Conservation (phyloP, 53 echinoderm and acorn worm genomes). For the Mesocentrotus franciscanus region DNA sequence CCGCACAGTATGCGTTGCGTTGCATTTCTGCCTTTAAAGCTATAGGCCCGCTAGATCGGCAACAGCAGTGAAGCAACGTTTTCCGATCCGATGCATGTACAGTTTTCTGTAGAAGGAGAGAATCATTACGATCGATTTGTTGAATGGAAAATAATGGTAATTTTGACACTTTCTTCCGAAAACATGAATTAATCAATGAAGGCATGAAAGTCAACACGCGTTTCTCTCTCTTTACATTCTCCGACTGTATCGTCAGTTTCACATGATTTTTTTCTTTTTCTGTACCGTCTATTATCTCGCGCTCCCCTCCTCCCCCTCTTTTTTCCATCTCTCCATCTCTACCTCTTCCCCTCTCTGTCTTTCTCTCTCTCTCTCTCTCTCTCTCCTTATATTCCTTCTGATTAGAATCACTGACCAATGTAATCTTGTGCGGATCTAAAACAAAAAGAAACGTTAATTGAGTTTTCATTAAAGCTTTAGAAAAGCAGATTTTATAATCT, state of each 20-base stretch:
- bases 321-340: background rate
- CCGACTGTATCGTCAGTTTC: too few relatives aligned
- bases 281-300: background rate
- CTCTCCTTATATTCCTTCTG: background rate
- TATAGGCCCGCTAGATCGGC: constrained; percentile 92
- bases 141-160: background rate
- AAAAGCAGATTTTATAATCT: background rate
- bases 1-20: constrained; percentile 90
- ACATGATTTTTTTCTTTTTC: background rate
- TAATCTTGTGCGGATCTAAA: background rate
- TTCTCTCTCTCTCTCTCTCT: background rate
- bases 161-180: background rate
- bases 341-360: background rate
- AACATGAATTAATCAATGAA: background rate
- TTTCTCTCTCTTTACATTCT: too few relatives aligned
- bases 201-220: background rate
- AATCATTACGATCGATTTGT: background rate
- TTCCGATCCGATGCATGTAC: constrained; percentile 89
- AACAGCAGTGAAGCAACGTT: constrained; percentile 84
- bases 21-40: constrained; percentile 97
- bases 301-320: too few relatives aligned
- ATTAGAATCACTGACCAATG: background rate
- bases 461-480: background rate
- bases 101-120: constrained; percentile 74
- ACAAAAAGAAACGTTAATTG: background rate